Conservation (phyloP, 2,113 vertebrate genomes). For the Nannospalax galili region DNA sequence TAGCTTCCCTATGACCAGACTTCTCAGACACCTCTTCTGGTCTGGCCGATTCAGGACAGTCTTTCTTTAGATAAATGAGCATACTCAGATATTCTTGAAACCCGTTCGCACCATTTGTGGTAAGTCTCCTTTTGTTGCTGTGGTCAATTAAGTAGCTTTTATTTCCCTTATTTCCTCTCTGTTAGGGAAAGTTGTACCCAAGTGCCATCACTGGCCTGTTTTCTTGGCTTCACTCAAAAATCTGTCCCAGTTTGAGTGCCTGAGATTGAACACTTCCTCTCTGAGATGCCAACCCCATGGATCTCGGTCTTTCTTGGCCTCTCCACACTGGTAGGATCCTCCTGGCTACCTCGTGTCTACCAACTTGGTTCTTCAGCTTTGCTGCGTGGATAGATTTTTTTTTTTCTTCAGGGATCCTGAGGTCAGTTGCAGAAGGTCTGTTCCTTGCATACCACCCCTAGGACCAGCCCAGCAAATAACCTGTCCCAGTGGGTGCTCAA, state of each 20-base stretch:
- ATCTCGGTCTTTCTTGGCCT: background rate
- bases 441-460: background rate
- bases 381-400: background rate
- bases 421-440: too few species aligned
- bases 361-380: background rate
- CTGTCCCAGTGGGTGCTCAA: background rate
- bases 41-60: background rate
- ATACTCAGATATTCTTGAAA: background rate
- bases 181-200: background rate
- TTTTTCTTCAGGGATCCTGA: background rate
- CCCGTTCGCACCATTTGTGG: background rate
- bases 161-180: slow-evolving; percentile 37
- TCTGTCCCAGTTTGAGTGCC: background rate
- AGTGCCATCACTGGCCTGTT: background rate
- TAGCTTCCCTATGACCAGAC: background rate
- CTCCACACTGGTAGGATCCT: background rate
- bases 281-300: background rate
- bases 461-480: background rate
- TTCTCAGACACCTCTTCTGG: background rate
- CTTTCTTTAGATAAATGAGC: background rate
- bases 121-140: background rate
- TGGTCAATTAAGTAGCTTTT: slow-evolving; percentile 41
- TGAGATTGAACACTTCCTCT: slow-evolving; percentile 48
- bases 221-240: background rate
- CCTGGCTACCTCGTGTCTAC: too few species aligned